phyloP scores from a whole-genome alignment of 1,140 invertebrate genomes.

The Orchestia grillus region DNA sequence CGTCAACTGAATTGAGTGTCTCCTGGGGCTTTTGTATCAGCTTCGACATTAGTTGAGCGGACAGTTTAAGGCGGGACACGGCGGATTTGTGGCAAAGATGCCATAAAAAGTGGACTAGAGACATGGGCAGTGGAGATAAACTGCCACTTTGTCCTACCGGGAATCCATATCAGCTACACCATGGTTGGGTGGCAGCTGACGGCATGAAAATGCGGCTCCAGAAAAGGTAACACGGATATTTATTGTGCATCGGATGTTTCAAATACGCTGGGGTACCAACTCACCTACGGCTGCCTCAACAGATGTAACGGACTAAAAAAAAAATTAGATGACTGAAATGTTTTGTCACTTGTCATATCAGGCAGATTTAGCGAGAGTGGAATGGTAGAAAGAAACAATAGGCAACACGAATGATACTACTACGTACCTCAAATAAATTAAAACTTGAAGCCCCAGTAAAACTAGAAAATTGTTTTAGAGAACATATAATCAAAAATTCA shows the following conservation, averaged over 20 bases:
- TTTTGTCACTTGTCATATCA: neutral
- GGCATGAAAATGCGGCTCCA: neutral
- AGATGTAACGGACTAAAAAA: neutral
- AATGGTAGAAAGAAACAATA: neutral
- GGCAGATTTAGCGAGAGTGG: neutral
- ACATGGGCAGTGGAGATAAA: neutral
- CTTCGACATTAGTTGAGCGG: neutral
- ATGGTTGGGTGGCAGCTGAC: neutral
- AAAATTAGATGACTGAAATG: neutral
- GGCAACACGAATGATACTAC: neutral
- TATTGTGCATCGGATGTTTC: neutral
- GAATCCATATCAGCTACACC: neutral
- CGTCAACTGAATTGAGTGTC: slow-evolving; percentile 7
- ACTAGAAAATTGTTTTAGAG: neutral
- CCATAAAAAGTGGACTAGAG: neutral
- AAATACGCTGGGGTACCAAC: neutral
- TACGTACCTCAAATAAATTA: neutral
- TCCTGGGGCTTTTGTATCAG: neutral
- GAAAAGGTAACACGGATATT: neutral
- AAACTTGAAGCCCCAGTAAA: neutral
- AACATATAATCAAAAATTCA: neutral
- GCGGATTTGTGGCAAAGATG: neutral
- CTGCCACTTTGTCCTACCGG: neutral
- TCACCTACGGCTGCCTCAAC: neutral
- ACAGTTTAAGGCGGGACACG: neutral